phyloP scores from a whole-genome alignment of 1,140 invertebrate species.

The Diorhabda elongata region DNA sequence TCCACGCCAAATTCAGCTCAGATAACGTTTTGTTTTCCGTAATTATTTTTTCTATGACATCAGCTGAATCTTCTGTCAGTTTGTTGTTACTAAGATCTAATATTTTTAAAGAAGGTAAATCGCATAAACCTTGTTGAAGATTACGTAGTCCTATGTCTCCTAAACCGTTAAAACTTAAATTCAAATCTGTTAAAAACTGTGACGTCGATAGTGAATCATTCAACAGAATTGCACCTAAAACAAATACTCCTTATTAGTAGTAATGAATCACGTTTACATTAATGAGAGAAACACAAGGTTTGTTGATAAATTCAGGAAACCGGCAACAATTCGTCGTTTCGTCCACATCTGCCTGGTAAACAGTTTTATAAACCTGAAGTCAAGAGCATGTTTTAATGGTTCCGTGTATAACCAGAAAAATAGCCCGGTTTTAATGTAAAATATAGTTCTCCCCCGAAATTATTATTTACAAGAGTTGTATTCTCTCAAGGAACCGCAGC shows the following conservation, averaged over 20 bases:
- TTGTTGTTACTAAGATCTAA: slow-evolving; percentile 49
- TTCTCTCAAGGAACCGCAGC: too few relatives aligned
- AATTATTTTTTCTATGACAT: slow-evolving; percentile 45
- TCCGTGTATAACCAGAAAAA: too few relatives aligned
- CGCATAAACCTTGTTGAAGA: slow-evolving; percentile 41
- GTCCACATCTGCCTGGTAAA: too few relatives aligned
- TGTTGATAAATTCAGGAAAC: neutral
- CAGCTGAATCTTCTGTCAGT: slow-evolving; percentile 43
- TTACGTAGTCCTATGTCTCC: slow-evolving; percentile 45
- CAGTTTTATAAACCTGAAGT: too few relatives aligned
- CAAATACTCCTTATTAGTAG: neutral
- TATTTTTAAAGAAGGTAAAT: slow-evolving; percentile 42
- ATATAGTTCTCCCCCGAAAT: too few relatives aligned
- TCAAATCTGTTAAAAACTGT: slow-evolving; percentile 40
- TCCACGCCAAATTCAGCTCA: slow-evolving; percentile 50
- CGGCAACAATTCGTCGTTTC: too few relatives aligned
- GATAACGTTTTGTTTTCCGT: slow-evolving; percentile 47
- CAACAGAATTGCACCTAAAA: slow-evolving; percentile 39
- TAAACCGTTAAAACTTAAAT: slow-evolving; percentile 47
- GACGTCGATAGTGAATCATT: slow-evolving; percentile 40
- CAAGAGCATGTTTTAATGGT: too few relatives aligned
- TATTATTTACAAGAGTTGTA: too few relatives aligned
- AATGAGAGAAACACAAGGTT: neutral
- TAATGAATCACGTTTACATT: neutral
- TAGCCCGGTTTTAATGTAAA: too few relatives aligned